These are phyloP conservation scores for Lacerta bilineata DNA, from an alignment of 2,797 vertebrate genomes.

Conservation along the genomic window DNA sequence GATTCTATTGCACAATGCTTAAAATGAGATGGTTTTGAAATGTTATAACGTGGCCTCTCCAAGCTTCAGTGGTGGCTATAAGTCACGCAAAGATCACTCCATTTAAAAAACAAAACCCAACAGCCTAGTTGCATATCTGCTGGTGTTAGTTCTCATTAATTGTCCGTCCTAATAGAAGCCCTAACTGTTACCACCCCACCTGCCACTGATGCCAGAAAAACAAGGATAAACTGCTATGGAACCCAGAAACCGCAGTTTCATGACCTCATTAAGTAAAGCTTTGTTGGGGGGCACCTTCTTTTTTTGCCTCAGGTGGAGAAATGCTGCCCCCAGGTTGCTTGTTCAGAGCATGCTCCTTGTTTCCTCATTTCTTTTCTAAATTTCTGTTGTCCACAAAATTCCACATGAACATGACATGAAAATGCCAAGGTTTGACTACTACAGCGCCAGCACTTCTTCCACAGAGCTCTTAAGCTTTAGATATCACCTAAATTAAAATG, in stretches of 20 bases:
- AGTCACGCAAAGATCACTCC: not conserved
- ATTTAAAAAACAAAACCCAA: not conserved
- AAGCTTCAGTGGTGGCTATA: not conserved
- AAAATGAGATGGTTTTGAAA: slow-evolving; percentile 16
- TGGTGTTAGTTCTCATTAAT: not conserved
- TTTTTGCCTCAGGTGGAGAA: not conserved
- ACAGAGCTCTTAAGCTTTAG: not conserved
- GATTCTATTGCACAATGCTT: not conserved
- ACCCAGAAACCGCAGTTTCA: too few relatives aligned
- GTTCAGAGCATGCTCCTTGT: not conserved
- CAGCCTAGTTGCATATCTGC: not conserved
- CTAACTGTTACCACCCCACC: not conserved
- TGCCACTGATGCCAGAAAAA: too few relatives aligned
- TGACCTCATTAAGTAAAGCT: too few relatives aligned
- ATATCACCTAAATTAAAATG: not conserved
- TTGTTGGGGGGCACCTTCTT: too few relatives aligned
- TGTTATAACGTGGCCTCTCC: slow-evolving; percentile 19
- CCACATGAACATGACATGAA: not conserved
- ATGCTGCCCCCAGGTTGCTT: not conserved
- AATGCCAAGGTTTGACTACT: not conserved
- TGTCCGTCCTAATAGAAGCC: not conserved
- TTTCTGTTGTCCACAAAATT: not conserved
- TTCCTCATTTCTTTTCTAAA: slow-evolving; percentile 5
- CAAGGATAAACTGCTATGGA: too few relatives aligned
- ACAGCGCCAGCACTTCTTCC: slow-evolving; percentile 6